These are phyloP conservation scores for Acanthoscelides obtectus DNA, from an alignment of 2,888 invertebrate genomes.

Conservation along the genomic window DNA sequence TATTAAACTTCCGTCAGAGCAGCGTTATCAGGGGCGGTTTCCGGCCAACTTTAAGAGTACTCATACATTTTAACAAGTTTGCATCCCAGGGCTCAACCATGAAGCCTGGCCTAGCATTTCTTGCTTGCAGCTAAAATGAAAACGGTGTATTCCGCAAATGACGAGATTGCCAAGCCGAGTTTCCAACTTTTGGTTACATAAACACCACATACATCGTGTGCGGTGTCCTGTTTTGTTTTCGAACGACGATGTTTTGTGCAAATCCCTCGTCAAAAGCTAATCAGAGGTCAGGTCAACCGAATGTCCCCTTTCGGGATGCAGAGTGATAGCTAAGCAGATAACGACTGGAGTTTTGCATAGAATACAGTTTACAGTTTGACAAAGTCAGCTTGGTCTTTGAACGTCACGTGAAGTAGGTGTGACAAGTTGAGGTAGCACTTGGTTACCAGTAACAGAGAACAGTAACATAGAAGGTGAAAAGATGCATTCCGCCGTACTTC, in stretches of 20 bases:
- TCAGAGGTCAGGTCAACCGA: background rate
- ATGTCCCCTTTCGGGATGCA: too few species aligned
- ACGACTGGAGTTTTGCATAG: too few species aligned
- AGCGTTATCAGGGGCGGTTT: background rate
- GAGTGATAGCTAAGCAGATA: too few species aligned
- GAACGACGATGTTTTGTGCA: background rate
- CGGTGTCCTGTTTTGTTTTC: background rate
- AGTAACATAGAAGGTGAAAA: too few species aligned
- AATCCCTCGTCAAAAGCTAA: background rate
- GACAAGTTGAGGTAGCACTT: too few species aligned
- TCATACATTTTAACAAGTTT: background rate
- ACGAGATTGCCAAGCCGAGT: background rate
- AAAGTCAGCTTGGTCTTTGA: too few species aligned
- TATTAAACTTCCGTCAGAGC: background rate
- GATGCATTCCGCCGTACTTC: too few species aligned
- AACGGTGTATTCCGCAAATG: background rate
- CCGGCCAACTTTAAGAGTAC: background rate
- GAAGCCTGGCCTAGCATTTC: background rate
- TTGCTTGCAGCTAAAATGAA: background rate
- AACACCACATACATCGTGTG: background rate
- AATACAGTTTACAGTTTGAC: too few species aligned
- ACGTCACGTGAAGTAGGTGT: too few species aligned
- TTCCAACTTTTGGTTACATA: background rate
- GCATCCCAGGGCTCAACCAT: background rate
- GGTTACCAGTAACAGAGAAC: too few species aligned